A percentile compares a stretch with the other conserved stretches of the same genome.
These are phyloP conservation scores for Brachionus asplanchnoidis DNA, from an alignment of 1,140 invertebrate genomes.

Conservation along the genomic window DNA sequence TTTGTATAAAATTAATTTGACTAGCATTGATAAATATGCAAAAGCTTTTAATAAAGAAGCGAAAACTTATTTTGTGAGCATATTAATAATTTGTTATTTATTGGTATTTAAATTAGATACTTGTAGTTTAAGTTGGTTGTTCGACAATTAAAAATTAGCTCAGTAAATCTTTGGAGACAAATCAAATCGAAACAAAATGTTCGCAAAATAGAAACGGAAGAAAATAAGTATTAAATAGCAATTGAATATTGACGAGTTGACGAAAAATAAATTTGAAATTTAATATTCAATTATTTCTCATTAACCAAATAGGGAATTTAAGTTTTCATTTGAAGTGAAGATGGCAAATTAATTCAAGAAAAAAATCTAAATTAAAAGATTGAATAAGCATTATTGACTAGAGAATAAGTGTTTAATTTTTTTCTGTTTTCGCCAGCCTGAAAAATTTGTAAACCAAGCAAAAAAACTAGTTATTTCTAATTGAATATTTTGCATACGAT, in stretches of 20 bases:
- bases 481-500: slow-evolving; percentile 29
- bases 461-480: slow-evolving; percentile 7
- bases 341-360: slow-evolving; percentile 31
- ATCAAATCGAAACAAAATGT: slow-evolving; percentile 27
- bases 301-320: background rate
- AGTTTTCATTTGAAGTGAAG: background rate
- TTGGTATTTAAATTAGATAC: slow-evolving; percentile 24
- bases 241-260: slow-evolving; percentile 33
- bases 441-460: background rate
- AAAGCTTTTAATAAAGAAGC: background rate
- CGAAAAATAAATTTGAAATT: slow-evolving; percentile 38
- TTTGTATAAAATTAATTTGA: background rate
- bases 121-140: background rate
- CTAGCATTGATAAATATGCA: background rate
- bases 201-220: background rate
- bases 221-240: slow-evolving; percentile 31
- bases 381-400: slow-evolving; percentile 37
- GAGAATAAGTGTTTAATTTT: slow-evolving; percentile 36
- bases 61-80: background rate
- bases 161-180: slow-evolving; percentile 1
- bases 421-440: background rate
- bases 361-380: slow-evolving; percentile 36
- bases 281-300: slow-evolving; percentile 39
- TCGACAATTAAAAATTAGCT: background rate
- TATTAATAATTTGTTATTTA: slow-evolving; percentile 7